These are phyloP conservation scores for Melanotus villosus DNA, from an alignment of 2,888 invertebrate species.

Conservation along the genomic window DNA sequence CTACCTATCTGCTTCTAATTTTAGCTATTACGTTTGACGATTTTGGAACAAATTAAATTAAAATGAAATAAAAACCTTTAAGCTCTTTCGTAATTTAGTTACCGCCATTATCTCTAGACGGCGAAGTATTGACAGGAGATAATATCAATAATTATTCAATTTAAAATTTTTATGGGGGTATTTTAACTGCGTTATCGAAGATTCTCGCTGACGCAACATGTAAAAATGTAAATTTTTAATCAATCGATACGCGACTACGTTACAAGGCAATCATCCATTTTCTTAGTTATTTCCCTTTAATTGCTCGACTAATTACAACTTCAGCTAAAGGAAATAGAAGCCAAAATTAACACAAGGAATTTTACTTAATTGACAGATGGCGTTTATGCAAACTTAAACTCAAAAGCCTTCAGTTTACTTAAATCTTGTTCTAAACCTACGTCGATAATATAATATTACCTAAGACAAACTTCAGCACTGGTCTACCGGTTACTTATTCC, in stretches of 20 bases:
- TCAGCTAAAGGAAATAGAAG: constrained; percentile 1
- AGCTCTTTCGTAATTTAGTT: too few species aligned
- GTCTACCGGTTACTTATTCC: background rate
- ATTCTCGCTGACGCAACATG: background rate
- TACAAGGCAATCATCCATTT: background rate
- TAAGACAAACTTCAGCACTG: background rate
- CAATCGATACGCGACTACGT: background rate
- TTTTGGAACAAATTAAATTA: too few species aligned
- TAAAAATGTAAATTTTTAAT: background rate
- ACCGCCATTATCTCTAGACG: too few species aligned
- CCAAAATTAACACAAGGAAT: constrained; percentile 7
- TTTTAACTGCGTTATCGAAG: background rate
- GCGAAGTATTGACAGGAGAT: background rate
- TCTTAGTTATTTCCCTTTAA: background rate
- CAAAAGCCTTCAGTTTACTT: background rate
- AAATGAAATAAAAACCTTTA: too few species aligned
- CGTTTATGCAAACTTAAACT: background rate
- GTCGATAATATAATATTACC: background rate
- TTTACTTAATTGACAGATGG: background rate
- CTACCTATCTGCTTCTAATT: too few species aligned
- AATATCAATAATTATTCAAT: background rate
- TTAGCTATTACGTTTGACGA: too few species aligned
- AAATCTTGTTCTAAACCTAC: background rate
- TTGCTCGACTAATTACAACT: background rate
- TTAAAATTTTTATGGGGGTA: background rate